A percentile compares a stretch with the other conserved stretches of the same genome.
Conservation (phyloP, 2,113 vertebrate species). For the Carlito syrichta region DNA sequence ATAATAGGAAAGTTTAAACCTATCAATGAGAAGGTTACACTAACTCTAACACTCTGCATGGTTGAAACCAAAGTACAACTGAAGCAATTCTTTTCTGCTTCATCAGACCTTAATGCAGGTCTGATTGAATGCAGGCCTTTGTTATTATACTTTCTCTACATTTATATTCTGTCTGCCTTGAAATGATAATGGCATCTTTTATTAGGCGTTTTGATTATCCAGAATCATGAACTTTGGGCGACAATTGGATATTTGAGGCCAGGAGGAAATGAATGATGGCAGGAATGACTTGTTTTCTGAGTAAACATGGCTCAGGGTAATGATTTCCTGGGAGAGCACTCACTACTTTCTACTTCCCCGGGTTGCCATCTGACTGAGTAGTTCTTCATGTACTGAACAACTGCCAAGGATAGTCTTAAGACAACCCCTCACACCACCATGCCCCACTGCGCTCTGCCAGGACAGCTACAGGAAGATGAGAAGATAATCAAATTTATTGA, state of each 20-base stretch:
- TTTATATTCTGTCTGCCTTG: background rate
- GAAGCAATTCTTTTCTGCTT: background rate
- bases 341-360: background rate
- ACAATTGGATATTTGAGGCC: background rate
- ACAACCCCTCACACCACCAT: background rate
- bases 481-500: background rate
- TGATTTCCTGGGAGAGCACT: background rate
- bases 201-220: slow-evolving; percentile 25
- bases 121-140: background rate
- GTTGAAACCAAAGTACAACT: background rate
- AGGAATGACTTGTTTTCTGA: background rate
- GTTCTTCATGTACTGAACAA: background rate
- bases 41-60: background rate
- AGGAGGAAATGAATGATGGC: background rate
- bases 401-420: background rate
- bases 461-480: background rate
- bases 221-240: background rate
- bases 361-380: background rate
- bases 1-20: background rate
- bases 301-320: background rate
- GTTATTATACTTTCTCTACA: background rate
- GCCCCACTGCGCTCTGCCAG: background rate
- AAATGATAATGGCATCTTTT: slow-evolving; percentile 25
- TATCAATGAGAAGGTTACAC: background rate
- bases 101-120: background rate